phyloP scores from a whole-genome alignment of 2,113 vertebrate genomes.

The Prunella fulvescens region DNA sequence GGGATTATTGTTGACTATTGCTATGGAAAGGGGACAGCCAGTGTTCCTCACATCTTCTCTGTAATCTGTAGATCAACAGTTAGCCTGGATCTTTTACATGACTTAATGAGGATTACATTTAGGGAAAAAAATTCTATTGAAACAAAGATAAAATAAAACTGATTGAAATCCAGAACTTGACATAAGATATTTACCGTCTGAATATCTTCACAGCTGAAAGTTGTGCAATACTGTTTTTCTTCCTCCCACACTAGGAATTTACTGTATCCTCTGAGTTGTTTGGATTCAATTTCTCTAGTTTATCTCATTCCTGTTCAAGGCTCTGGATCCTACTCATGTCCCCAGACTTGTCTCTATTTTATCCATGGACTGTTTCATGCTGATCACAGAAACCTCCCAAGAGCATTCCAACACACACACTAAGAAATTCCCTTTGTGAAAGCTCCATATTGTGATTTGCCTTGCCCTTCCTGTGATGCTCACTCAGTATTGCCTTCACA shows the following conservation, averaged over 20 bases:
- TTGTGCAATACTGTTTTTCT: conserved; percentile 13
- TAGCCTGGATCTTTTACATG: not conserved
- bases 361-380: not conserved
- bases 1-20: not conserved
- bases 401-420: not conserved
- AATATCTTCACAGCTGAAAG: conserved; percentile 42
- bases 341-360: not conserved
- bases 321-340: not conserved
- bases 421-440: not conserved
- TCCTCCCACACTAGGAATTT: conserved; percentile 43
- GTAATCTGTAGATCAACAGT: conserved; percentile 10
- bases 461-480: not conserved
- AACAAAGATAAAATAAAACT: conserved; percentile 17
- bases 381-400: not conserved
- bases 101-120: not conserved
- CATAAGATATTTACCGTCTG: not conserved
- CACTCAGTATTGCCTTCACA: not conserved
- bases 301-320: conserved; percentile 9
- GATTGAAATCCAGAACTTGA: not conserved
- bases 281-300: conserved; percentile 7
- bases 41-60: not conserved
- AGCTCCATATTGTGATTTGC: not conserved
- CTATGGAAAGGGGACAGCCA: not conserved
- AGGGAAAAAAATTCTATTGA: not conserved
- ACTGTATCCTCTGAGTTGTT: not conserved